These are phyloP conservation scores for Sesamia nonagrioides DNA, from an alignment of 1,140 invertebrate genomes.

Conservation along the genomic window DNA sequence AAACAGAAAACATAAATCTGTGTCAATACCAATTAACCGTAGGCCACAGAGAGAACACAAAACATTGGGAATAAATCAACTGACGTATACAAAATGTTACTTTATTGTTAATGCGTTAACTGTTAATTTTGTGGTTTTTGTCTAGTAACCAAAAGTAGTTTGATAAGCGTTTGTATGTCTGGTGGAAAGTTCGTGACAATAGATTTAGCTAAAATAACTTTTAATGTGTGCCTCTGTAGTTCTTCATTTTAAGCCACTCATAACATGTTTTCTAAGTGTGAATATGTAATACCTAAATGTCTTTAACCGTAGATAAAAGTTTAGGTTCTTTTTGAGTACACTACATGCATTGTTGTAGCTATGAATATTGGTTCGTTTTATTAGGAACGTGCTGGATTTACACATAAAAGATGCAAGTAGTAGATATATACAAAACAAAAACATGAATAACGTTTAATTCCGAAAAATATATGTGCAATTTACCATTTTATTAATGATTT, in stretches of 20 bases:
- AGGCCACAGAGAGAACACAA: constrained; percentile 35
- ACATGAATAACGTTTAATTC: no score
- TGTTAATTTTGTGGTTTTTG: constrained; percentile 28
- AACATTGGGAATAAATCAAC: constrained; percentile 45
- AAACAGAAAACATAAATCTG: constrained; percentile 60
- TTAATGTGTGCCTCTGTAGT: no score
- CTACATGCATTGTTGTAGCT: background rate
- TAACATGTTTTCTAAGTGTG: no score
- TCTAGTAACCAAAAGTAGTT: background rate
- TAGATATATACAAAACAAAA: background rate
- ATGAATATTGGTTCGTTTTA: background rate
- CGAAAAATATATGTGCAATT: no score
- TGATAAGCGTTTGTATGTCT: background rate
- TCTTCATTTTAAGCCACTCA: no score
- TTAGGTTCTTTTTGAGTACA: no score
- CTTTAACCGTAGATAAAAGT: no score
- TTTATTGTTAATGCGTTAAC: constrained; percentile 26
- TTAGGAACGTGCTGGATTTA: no score
- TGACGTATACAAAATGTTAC: constrained; percentile 31
- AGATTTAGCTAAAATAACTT: no score
- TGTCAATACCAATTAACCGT: constrained; percentile 58
- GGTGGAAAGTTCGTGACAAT: background rate
- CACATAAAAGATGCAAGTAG: no score
- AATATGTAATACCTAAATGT: no score
- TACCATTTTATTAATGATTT: background rate